Evolutionary conservation across 2,797 vertebrate species (phyloP).

Genomic region (Micromesistius poutassou): DNA sequence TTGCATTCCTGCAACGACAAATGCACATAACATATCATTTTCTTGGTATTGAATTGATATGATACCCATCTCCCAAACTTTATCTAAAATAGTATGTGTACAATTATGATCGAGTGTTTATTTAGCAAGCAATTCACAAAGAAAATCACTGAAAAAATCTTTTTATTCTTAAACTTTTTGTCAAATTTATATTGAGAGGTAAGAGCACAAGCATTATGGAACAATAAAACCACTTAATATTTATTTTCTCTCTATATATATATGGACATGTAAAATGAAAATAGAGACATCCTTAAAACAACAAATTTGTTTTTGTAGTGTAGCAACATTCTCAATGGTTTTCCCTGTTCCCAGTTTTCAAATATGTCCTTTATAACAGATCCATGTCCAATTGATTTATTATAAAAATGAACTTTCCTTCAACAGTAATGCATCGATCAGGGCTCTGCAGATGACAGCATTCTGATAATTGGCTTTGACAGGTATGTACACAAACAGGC

Average conservation of each 20-base stretch:
- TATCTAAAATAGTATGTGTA: neutral
- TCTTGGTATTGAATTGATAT: neutral
- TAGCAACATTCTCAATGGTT: neutral
- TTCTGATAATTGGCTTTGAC: conserved; percentile 49
- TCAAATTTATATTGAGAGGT: conserved; percentile 41
- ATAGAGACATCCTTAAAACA: neutral
- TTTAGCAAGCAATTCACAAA: conserved; percentile 33
- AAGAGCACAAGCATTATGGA: conserved; percentile 34
- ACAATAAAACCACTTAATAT: conserved; percentile 19
- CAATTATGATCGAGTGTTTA: conserved; percentile 27
- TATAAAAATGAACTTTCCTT: conserved; percentile 46
- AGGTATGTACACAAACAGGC: conserved; percentile 38
- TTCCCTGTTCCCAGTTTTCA: neutral
- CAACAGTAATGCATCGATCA: conserved; percentile 44
- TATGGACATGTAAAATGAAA: conserved; percentile 2
- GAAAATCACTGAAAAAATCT: conserved; percentile 43
- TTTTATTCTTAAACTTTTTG: conserved; percentile 42
- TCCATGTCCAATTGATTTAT: conserved; percentile 48
- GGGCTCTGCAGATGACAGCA: conserved; percentile 46
- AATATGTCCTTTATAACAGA: conserved; percentile 42
- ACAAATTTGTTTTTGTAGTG: neutral
- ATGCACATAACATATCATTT: too few relatives aligned
- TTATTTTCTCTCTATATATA: neutral
- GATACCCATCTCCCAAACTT: too few relatives aligned
- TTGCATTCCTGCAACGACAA: too few relatives aligned